These are phyloP conservation scores for Remorina albescens DNA, from an alignment of 2,797 vertebrate species.

Conservation along the genomic window DNA sequence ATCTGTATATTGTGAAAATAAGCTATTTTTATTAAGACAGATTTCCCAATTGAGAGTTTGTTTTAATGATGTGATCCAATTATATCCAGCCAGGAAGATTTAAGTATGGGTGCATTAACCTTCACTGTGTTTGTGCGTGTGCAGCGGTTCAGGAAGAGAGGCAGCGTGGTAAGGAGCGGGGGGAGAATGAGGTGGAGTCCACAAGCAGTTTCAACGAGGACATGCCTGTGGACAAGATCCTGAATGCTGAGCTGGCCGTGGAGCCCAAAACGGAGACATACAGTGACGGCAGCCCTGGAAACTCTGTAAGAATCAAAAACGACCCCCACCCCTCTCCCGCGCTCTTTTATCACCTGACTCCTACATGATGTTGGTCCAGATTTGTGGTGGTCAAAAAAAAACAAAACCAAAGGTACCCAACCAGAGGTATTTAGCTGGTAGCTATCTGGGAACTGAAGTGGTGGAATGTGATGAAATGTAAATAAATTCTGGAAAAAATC, in stretches of 20 bases:
- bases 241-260: slow-evolving; percentile 95
- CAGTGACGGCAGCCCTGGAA: slow-evolving; percentile 86
- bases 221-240: slow-evolving; percentile 97
- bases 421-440: neutral
- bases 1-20: too few relatives aligned
- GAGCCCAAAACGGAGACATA: slow-evolving; percentile 94
- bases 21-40: too few relatives aligned
- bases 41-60: too few relatives aligned
- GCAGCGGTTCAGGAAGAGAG: slow-evolving; percentile 97
- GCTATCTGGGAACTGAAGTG: neutral
- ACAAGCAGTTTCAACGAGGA: slow-evolving; percentile 89
- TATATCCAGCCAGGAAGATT: neutral
- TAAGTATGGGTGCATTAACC: slow-evolving; percentile 7
- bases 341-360: slow-evolving; percentile 1
- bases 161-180: slow-evolving; percentile 93
- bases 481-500: neutral
- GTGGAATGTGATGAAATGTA: slow-evolving; percentile 3
- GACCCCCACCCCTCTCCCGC: too few relatives aligned
- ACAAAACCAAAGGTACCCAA: neutral
- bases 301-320: slow-evolving; percentile 85
- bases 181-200: slow-evolving; percentile 91
- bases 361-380: neutral
- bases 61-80: neutral
- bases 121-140: slow-evolving; percentile 13
- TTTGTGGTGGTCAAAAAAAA: neutral